phyloP scores from a whole-genome alignment of 2,888 invertebrate species.

The Andricus curvator region DNA sequence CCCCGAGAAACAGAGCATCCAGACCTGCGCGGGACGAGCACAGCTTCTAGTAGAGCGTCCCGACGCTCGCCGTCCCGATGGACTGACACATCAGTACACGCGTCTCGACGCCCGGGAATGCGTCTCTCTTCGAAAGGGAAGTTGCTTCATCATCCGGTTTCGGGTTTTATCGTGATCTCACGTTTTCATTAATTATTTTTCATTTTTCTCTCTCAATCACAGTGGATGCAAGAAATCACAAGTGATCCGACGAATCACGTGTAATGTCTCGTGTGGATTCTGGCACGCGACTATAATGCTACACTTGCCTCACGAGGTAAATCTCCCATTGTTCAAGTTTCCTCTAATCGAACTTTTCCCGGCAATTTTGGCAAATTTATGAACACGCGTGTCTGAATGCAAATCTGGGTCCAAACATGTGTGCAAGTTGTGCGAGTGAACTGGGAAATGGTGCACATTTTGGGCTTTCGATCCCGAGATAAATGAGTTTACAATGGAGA shows the following conservation, averaged over 20 bases:
- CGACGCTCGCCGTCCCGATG: constrained; percentile 51
- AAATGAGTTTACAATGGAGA: constrained; percentile 30
- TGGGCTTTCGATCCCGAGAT: constrained; percentile 3
- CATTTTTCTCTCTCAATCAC: not conserved
- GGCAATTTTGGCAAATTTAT: constrained; percentile 27
- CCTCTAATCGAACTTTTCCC: constrained; percentile 11
- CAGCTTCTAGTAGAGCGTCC: constrained; percentile 41
- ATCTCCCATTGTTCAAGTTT: not conserved
- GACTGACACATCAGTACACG: constrained; percentile 52
- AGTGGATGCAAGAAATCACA: not conserved
- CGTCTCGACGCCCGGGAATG: constrained; percentile 40
- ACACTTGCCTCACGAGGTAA: constrained; percentile 28
- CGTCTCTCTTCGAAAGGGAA: constrained; percentile 37
- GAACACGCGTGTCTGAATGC: constrained; percentile 1
- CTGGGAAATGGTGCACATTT: constrained; percentile 17
- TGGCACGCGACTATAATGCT: constrained; percentile 37
- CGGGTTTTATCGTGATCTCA: not conserved
- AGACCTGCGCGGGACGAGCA: constrained; percentile 50
- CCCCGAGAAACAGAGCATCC: constrained; percentile 51
- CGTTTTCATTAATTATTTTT: not conserved
- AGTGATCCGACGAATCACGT: not conserved
- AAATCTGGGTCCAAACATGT: not conserved
- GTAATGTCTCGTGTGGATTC: constrained; percentile 38
- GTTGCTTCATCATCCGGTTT: not conserved
- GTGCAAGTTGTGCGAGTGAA: constrained; percentile 18